phyloP scores from a whole-genome alignment of 2,888 invertebrate genomes.

The Phyllotreta striolata region DNA sequence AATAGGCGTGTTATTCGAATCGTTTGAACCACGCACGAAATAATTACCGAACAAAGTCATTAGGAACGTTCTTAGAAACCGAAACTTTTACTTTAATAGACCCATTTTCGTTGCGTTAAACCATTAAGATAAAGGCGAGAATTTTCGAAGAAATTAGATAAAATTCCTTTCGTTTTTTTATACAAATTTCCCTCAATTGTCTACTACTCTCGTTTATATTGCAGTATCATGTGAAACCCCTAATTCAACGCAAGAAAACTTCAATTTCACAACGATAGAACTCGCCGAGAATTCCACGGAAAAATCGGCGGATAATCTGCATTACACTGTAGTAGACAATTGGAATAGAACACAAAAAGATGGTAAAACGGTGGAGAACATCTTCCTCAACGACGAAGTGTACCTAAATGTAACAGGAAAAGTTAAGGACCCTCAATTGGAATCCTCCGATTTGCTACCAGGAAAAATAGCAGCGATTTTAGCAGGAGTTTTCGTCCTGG shows the following conservation, averaged over 20 bases:
- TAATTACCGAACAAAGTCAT: too few relatives aligned
- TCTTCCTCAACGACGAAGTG: neutral
- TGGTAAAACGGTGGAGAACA: neutral
- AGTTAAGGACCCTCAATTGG: neutral
- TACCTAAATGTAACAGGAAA: neutral
- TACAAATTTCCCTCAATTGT: too few relatives aligned
- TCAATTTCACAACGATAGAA: neutral
- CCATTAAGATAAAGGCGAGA: constrained; percentile 4
- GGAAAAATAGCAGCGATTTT: constrained; percentile 49
- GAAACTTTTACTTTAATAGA: constrained; percentile 15
- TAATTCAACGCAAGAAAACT: neutral
- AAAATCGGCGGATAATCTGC: neutral
- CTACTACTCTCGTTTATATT: neutral
- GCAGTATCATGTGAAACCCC: neutral
- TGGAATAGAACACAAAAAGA: neutral
- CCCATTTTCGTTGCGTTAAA: neutral
- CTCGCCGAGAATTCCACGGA: neutral
- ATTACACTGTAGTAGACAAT: neutral
- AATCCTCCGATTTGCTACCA: constrained; percentile 34
- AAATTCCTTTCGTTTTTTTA: too few relatives aligned
- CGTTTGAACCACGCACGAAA: too few relatives aligned
- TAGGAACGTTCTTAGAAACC: neutral
- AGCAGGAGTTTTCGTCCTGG: constrained; percentile 53
- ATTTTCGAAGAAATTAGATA: neutral
- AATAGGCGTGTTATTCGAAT: too few relatives aligned